Base-by-base conservation (phyloP, 1,140 invertebrate genomes). In the Chionoecetes opilio region DNA sequence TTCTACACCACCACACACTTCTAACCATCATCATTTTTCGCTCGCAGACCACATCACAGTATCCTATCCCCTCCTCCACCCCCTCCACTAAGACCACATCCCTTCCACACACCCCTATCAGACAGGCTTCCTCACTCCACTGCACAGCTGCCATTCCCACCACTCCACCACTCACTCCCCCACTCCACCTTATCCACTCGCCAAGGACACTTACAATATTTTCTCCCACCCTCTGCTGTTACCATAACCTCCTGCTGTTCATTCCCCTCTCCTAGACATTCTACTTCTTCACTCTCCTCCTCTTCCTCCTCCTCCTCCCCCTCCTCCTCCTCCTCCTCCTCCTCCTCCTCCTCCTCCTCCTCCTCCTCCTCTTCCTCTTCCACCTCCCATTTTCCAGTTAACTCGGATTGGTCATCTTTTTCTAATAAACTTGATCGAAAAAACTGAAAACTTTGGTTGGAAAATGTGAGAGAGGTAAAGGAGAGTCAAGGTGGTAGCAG, bases 71-170 rank as follows among this genome's bases (percentile, higher is more conserved):
- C 21, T 53, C 2, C 29, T 9, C 82, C 32, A 32, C 34, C 82
- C 82, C 6, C 8, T 17, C 46, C 21, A 14, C 3, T 9, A n/a
- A 34, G 2, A 8, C 82, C 82, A 85, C 82, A 34, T 34, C 9
- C 82, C 32, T 11, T 34, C 82, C 82, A 85, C 82, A 35, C 26
- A n/a, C 82, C 34, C 82, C 0, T 29, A 11, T 11, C 85, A 38
- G 32, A 87, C 85, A 87, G 85, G 26, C 32, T 86, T 38, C 85
- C 85, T 34, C 85, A 34, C 11, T 86, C 85, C 37, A 34, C 32
- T 26, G 32, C 85, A 34, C 85, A 87, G 32, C 85, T 35, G 17
- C 37, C 85, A 87, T 5, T 29, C 17, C 32, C 14, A 21, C 85
- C 85, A 87, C 85, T 38, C 32, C 85, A 37, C 85, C 31, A 26